Base-by-base conservation (phyloP, 1,140 invertebrate genomes). In the Drosophila lowei region DNA sequence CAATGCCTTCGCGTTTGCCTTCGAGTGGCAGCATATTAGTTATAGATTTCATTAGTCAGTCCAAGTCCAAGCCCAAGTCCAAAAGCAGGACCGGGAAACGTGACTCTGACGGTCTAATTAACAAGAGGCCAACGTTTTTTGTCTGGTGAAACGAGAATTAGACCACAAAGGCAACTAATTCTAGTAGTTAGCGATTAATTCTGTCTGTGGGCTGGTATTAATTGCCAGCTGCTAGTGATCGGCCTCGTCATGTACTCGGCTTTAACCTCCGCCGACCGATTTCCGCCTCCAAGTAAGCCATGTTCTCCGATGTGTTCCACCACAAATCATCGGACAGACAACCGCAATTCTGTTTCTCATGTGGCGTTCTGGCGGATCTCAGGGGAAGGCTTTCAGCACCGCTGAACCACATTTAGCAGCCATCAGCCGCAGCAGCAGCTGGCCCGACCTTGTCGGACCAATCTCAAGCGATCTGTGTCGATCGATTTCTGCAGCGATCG, bases 21-120 rank as follows among this genome's bases (percentile, higher is more conserved):
- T 38, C 50, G 30, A 54, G 23, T 21, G 50, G 38, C 30, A 68
- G 41, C 44, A 56, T 83, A 78, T 78, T 81, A 81, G 74, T 81
- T 81, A 73, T 81, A 65, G 55, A 64, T 81, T 54, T 83, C 58
- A 57, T 68, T 73, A 59, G 59, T 71, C 65, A 54, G 47, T 48
- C 3, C 23, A 25, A 25, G 23, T 25, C 4, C 23, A 25, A 25
- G 11, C 11, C 5, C 34, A 38, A 38, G 30, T 34, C 56, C 53
- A 59, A 55, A 34, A 41, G 52, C 34, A 38, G 34, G 63, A 68
- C 42, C 9, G 21, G 34, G 44, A 78, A 84, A 84, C 79, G 79
- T 84, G 79, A 84, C 80, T 67, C 21, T 61, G 56, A 58, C 65
- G 55, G 48, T 66, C 79, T 79, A 83, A 85, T 85, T 84, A 85